Evolutionary conservation across 1,140 invertebrate genomes (phyloP), one percentile per base, ranked within the genome.

Genomic region (Spodoptera litura): DNA sequence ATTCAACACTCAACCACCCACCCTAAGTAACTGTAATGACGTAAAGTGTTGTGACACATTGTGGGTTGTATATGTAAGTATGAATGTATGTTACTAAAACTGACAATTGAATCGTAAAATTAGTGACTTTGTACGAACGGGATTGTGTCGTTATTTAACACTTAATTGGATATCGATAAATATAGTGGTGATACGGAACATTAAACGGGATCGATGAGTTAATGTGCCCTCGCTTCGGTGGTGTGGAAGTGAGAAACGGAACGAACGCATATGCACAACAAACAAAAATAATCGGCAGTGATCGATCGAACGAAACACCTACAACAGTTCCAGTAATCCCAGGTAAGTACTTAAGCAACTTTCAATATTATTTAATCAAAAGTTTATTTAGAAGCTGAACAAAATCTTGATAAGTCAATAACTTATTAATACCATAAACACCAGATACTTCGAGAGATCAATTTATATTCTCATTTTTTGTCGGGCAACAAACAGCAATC

Each of bases 171-270:
- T 25, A 62, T 74, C 62, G 58, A 62, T 62, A 74, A 52, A 44
- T 62, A 58, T 52, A 15, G 53, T 75, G 72, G 31, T 59, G 59
- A 31, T 59, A 38, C n/a, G 9, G 49, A 62, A 61, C 55, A 75
- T 62, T 75, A 75, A 75, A 49, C 44, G 25, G 27, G 25, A 62
- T 75, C 58, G 72, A 75, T 75, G 72, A 51, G 58, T 62, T 62
- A 75, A 75, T 75, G 52, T 53, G 58, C 58, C 58, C 27, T 44
- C 31, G 13, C 4, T 5, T 31, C 31, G 31, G 20, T 25, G 53
- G 20, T 5, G 12, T 61, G 35, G 13, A 27, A 20, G 70, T 49
- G 10, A 6, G 52, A 13, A 35, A 35, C 44, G 27, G 20, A 49
- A n/a, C 58, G 49, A 6, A 51, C 44, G 62, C 20, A 61, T 38